phyloP scores from a whole-genome alignment of 2,888 invertebrate species.

The Frankliniella fusca region DNA sequence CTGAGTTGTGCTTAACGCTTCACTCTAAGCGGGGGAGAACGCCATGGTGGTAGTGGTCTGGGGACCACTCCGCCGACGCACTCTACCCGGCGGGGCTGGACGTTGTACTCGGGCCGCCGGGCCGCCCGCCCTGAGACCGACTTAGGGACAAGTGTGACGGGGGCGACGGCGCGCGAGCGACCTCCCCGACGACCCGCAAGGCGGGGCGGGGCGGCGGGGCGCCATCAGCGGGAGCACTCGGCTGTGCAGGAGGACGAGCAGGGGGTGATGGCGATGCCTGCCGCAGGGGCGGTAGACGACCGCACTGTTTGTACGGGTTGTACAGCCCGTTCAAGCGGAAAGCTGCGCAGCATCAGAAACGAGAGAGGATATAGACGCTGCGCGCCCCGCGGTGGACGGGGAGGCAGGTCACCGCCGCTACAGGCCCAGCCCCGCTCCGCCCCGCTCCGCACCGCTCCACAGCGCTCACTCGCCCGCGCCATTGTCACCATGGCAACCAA shows the following conservation, averaged over 20 bases:
- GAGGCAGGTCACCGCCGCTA: no score
- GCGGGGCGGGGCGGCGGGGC: neutral
- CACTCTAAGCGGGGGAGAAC: neutral
- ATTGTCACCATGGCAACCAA: constrained; percentile 1
- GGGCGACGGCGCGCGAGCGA: no score
- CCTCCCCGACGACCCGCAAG: no score
- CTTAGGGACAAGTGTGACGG: neutral
- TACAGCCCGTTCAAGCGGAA: neutral
- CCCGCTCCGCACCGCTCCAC: neutral
- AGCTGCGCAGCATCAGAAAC: neutral
- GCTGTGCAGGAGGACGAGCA: no score
- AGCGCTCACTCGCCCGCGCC: neutral
- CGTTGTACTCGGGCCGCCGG: neutral
- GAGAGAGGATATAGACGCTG: neutral
- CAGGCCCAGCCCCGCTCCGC: neutral
- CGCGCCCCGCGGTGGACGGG: neutral
- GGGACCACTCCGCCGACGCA: neutral
- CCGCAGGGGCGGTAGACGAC: neutral
- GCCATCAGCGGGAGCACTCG: neutral
- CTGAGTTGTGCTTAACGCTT: neutral
- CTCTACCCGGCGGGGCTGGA: neutral
- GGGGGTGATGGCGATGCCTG: neutral
- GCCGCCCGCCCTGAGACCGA: neutral
- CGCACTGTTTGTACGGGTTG: neutral
- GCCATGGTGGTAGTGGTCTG: neutral